phyloP scores from a whole-genome alignment of 2,113 vertebrate genomes.

The Saccopteryx bilineata region DNA sequence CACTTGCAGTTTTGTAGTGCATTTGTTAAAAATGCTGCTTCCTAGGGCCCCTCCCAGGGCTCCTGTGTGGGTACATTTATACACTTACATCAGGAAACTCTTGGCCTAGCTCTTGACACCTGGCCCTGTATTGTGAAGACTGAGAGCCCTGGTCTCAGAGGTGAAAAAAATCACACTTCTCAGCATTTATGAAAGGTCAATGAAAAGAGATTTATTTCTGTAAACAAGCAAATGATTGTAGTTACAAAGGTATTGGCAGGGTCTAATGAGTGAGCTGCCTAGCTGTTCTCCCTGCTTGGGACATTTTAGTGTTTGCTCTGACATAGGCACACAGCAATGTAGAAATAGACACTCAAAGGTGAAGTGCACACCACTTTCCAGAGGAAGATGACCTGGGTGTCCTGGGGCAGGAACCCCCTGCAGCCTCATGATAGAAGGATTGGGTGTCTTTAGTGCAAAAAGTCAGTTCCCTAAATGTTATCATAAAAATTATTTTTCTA shows the following conservation, averaged over 20 bases:
- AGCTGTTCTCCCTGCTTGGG: background rate
- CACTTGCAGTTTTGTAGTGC: accelerated
- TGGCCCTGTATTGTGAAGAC: background rate
- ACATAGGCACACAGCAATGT: accelerated
- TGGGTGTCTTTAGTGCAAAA: background rate
- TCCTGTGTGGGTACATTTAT: background rate
- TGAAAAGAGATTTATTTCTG: background rate
- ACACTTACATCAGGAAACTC: accelerated
- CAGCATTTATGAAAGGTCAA: background rate
- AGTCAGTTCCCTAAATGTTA: background rate
- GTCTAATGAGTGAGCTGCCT: accelerated
- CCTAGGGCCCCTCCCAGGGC: background rate
- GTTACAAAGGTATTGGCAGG: too few relatives aligned
- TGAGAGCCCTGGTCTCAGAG: background rate
- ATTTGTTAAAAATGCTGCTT: background rate
- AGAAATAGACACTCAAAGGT: background rate
- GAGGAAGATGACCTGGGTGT: background rate
- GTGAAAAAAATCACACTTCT: background rate
- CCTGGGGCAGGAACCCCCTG: background rate
- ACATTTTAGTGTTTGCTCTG: background rate
- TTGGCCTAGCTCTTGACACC: background rate
- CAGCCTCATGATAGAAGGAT: background rate
- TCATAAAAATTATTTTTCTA: background rate
- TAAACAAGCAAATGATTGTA: background rate
- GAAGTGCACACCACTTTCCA: accelerated